Evolutionary conservation across 2,888 invertebrate genomes (phyloP).

Genomic region (Sphecodes monilicornis): DNA sequence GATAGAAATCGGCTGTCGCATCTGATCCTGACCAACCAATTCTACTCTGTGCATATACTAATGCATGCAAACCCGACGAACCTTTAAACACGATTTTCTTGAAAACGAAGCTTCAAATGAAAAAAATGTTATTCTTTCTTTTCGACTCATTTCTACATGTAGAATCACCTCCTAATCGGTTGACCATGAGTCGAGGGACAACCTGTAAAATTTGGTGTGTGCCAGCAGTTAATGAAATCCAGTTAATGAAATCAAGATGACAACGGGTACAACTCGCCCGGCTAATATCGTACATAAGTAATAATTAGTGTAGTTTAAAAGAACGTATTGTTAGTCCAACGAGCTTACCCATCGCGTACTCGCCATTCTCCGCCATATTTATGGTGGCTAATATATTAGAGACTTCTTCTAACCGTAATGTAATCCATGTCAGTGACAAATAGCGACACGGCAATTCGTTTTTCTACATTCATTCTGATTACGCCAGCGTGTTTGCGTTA

Average conservation of each 20-base stretch:
- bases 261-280: background rate
- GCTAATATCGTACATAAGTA: background rate
- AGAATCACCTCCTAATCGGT: no score
- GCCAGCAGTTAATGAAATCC: background rate
- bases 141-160: no score
- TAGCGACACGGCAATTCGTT: constrained; percentile 1
- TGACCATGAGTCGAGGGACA: no score
- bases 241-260: background rate
- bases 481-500: constrained; percentile 26
- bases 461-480: background rate
- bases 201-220: no score
- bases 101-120: no score
- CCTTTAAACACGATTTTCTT: no score
- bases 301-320: background rate
- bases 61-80: no score
- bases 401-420: constrained; percentile 6
- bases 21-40: no score
- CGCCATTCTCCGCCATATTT: background rate
- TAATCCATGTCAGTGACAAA: constrained; percentile 11
- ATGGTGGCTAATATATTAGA: background rate
- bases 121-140: no score
- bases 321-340: background rate
- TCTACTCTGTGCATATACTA: no score
- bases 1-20: no score
- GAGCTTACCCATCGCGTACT: background rate